A percentile compares a stretch with the other conserved stretches of the same genome.
Evolutionary conservation across 2,888 invertebrate genomes (phyloP).

Genomic region (Linnaemya vulpina): DNA sequence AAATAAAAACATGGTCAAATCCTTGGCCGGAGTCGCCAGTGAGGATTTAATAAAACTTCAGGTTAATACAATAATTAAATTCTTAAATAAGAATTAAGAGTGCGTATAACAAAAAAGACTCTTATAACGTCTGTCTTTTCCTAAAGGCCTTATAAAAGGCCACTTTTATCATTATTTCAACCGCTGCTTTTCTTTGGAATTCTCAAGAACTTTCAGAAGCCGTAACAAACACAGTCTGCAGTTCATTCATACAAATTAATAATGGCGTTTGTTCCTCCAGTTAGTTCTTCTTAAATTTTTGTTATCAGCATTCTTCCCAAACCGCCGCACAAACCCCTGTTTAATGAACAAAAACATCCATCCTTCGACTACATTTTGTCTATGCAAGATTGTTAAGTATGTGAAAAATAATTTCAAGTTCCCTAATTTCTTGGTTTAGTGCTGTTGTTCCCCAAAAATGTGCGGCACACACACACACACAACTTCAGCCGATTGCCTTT

Average conservation of each 20-base stretch:
- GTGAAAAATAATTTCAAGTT: slow-evolving; percentile 4
- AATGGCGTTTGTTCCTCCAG: neutral
- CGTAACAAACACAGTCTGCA: neutral
- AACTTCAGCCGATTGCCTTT: neutral
- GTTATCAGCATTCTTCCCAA: neutral
- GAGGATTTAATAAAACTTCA: too few relatives aligned
- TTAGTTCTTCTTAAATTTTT: slow-evolving; percentile 1
- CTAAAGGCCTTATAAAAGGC: neutral
- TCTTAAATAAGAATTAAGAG: too few relatives aligned
- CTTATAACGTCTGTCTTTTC: neutral
- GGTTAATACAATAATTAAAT: too few relatives aligned
- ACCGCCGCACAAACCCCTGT: neutral
- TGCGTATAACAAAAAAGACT: neutral
- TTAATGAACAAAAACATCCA: neutral
- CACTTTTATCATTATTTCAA: neutral
- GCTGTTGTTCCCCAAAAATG: slow-evolving; percentile 33
- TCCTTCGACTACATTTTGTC: neutral
- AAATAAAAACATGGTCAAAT: too few relatives aligned
- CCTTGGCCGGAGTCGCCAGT: too few relatives aligned
- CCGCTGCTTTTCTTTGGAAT: neutral
- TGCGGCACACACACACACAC: too few relatives aligned
- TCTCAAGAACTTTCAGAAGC: neutral
- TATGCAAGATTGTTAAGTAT: neutral
- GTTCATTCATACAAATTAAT: neutral
- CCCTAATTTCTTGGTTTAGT: neutral